These are phyloP conservation scores for Drosophila asahinai DNA, from an alignment of 1,140 invertebrate species.

Conservation along the genomic window DNA sequence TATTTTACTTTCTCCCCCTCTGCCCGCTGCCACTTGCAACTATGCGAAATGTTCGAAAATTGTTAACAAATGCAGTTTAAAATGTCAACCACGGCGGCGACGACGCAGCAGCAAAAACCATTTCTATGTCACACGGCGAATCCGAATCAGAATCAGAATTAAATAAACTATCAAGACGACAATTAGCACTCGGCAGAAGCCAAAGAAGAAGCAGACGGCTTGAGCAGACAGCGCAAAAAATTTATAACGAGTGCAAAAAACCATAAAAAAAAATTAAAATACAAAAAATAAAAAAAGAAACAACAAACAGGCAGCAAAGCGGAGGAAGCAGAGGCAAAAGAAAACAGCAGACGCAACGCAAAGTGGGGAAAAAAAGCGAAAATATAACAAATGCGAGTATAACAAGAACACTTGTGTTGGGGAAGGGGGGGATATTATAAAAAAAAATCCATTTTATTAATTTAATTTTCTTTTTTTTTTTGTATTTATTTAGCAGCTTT, in stretches of 20 bases:
- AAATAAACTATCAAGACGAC: slow-evolving; percentile 55
- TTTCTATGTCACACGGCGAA: slow-evolving; percentile 73
- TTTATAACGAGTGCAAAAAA: slow-evolving; percentile 51
- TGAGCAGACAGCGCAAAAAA: slow-evolving; percentile 40
- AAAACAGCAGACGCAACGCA: slow-evolving; percentile 78
- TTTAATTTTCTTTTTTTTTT: background rate
- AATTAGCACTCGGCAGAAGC: slow-evolving; percentile 41
- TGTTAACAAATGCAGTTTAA: slow-evolving; percentile 82
- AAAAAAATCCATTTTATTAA: background rate
- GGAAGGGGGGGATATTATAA: slow-evolving; percentile 6
- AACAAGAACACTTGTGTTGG: slow-evolving; percentile 67
- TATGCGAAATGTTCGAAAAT: slow-evolving; percentile 72
- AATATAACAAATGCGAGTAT: slow-evolving; percentile 48
- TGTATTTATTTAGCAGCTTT: background rate
- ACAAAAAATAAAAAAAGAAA: slow-evolving; percentile 19
- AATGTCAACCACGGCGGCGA: slow-evolving; percentile 78
- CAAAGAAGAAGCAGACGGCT: background rate
- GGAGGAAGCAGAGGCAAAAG: slow-evolving; percentile 6
- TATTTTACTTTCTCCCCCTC: background rate
- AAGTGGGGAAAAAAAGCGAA: slow-evolving; percentile 30
- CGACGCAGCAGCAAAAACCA: slow-evolving; percentile 55
- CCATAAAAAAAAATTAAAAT: slow-evolving; percentile 27
- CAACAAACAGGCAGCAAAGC: slow-evolving; percentile 28
- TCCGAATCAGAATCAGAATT: slow-evolving; percentile 28
- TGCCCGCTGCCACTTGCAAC: slow-evolving; percentile 41